Percentiles rank a stretch among this genome's conserved stretches.
These are phyloP conservation scores for Spatula versicolor DNA, from an alignment of 2,797 vertebrate species.

Conservation along the genomic window DNA sequence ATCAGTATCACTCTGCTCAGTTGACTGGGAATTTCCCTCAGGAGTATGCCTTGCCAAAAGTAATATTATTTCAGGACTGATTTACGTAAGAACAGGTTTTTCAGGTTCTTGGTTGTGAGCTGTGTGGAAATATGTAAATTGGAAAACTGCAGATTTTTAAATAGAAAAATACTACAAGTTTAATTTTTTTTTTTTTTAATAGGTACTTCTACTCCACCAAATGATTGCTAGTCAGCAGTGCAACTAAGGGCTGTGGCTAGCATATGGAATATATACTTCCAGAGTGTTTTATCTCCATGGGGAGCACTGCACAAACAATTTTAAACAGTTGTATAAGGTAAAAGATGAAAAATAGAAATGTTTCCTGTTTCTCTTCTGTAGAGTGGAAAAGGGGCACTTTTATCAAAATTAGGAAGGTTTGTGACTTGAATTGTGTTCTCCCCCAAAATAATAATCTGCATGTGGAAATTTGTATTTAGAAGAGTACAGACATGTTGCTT, in stretches of 20 bases:
- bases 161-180: neutral
- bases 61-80: constrained; percentile 52
- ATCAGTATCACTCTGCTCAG: constrained; percentile 8
- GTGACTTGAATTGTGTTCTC: neutral
- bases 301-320: neutral
- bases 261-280: neutral
- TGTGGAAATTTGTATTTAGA: neutral
- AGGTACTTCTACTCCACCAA: neutral
- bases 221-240: neutral
- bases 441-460: neutral
- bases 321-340: neutral
- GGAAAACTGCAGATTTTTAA: neutral
- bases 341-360: neutral
- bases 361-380: neutral
- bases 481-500: neutral
- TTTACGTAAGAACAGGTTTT: constrained; percentile 56
- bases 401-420: neutral
- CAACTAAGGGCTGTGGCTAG: neutral
- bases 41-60: constrained; percentile 5
- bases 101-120: constrained; percentile 30
- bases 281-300: neutral
- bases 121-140: neutral
- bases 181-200: neutral
- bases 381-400: neutral
- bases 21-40: constrained; percentile 24